Base-by-base conservation (phyloP, 2,113 vertebrate genomes). In the Oxyruncus cristatus region DNA sequence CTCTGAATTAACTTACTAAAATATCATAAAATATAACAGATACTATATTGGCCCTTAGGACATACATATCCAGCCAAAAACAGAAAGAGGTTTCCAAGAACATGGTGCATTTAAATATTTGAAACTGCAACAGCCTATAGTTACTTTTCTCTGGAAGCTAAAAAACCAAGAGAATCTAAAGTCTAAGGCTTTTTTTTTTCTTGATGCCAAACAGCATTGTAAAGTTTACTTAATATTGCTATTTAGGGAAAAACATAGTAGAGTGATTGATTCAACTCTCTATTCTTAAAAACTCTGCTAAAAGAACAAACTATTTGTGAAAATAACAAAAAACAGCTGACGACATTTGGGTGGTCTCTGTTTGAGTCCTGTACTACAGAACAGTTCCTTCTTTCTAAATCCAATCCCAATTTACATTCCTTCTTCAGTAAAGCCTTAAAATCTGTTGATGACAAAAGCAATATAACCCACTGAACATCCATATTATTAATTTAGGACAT, bases 251-350 rank as follows among this genome's bases (percentile, higher is more conserved):
- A 85, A 95, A 77, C 47, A 47, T 79, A 76, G 75, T 15, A 80
- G 14, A 75, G 39, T 27, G 4, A 91, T 47, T 87, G 77, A 89
- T 30, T 20, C 2, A 6, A 75, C 58, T 75, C 39, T 61, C 77
- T 74, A 35, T 75, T 85, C 93, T 91, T 93, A 91, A 95, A 91
- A 32, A 28, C 44, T 21, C 37, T 42, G 10, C 56, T 95, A 72
- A 76, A 85, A 95, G 80, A 87, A 68, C 39, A 75, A 92, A 77
- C 56, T 77, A 66, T 84, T 95, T 95, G 66, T 82, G 77, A 85
- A 94, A 91, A 70, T 89, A 96, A 95, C 79, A 92, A 77, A 95
- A 95, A 84, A 1, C 93, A 95, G 84, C 47, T 95, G 91, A 96
- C 95, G 41, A 63, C 44, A 58, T 94, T 91, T 96, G 92, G 93